Percentiles rank a stretch among this genome's conserved stretches.
These are phyloP conservation scores for Notodonta ziczac DNA, from an alignment of 2,888 invertebrate species.

Conservation along the genomic window DNA sequence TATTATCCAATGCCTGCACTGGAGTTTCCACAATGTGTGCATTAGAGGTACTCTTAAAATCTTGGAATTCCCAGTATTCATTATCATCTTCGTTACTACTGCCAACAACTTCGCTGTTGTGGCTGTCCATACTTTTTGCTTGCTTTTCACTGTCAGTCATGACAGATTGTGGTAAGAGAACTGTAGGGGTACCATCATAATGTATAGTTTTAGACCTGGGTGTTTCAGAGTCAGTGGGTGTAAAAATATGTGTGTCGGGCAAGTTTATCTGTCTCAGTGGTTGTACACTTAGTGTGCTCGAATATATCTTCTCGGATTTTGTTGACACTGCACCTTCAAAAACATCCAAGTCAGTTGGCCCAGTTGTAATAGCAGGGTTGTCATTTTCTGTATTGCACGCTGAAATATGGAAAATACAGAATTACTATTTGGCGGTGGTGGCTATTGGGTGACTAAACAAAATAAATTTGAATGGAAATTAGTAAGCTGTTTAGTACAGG, in stretches of 20 bases:
- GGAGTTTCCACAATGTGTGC: constrained; percentile 16
- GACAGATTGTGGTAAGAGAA: constrained; percentile 57
- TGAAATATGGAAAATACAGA: constrained; percentile 51
- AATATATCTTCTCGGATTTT: constrained; percentile 68
- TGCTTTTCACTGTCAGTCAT: constrained; percentile 38
- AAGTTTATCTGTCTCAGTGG: constrained; percentile 76
- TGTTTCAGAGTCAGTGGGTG: constrained; percentile 80
- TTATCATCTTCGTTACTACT: constrained; percentile 50
- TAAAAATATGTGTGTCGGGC: constrained; percentile 81
- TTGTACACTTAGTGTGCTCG: constrained; percentile 70
- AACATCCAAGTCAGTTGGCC: constrained; percentile 63
- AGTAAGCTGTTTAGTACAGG: neutral
- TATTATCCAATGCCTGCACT: constrained; percentile 23
- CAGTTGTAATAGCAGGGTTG: constrained; percentile 47
- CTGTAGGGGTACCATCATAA: constrained; percentile 62
- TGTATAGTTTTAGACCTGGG: constrained; percentile 81
- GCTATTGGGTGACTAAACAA: too few relatives aligned
- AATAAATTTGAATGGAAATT: neutral
- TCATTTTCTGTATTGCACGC: constrained; percentile 70
- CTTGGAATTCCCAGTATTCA: constrained; percentile 78
- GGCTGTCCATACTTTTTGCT: constrained; percentile 21
- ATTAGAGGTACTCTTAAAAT: constrained; percentile 59
- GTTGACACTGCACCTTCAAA: constrained; percentile 61
- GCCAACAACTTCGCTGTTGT: constrained; percentile 11
- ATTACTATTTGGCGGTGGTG: constrained; percentile 5